Evolutionary conservation across 92 coral and sea anemone species (phyloP).

Genomic region (Heliopora coerulea): DNA sequence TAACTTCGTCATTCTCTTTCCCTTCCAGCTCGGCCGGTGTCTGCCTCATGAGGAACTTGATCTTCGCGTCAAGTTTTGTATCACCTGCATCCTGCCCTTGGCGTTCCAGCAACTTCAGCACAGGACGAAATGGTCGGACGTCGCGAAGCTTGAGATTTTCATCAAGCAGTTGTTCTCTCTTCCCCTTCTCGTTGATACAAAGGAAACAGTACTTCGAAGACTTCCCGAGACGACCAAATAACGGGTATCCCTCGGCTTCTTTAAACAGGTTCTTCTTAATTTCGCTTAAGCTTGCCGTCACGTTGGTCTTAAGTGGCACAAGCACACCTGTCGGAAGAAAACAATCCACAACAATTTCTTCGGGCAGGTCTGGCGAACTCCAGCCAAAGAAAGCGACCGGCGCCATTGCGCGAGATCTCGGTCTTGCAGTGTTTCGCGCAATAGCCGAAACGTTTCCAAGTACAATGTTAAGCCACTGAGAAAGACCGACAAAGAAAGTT

Average conservation of each 20-base stretch:
- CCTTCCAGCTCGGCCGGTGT: constrained; percentile 83
- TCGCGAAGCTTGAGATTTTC: constrained; percentile 82
- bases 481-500: no score
- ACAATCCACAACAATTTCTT: constrained; percentile 64
- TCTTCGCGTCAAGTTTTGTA: constrained; percentile 71
- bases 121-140: constrained; percentile 85
- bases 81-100: constrained; percentile 73
- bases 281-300: constrained; percentile 70
- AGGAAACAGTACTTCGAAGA: constrained; percentile 70
- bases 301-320: constrained; percentile 73
- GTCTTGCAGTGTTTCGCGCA: no score
- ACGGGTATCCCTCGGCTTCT: constrained; percentile 80
- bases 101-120: constrained; percentile 76
- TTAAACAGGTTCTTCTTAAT: constrained; percentile 78
- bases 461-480: no score
- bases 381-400: constrained; percentile 31
- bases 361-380: constrained; percentile 22
- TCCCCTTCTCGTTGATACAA: constrained; percentile 90
- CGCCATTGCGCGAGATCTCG: not conserved
- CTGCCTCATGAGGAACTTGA: constrained; percentile 82
- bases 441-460: no score
- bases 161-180: constrained; percentile 81
- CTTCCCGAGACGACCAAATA: constrained; percentile 70
- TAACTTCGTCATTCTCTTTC: constrained; percentile 81
- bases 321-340: constrained; percentile 91